Evolutionary conservation across 2,888 invertebrate species (phyloP), one percentile per base, ranked within the genome.

Genomic region (Lasioglossum malachurum): DNA sequence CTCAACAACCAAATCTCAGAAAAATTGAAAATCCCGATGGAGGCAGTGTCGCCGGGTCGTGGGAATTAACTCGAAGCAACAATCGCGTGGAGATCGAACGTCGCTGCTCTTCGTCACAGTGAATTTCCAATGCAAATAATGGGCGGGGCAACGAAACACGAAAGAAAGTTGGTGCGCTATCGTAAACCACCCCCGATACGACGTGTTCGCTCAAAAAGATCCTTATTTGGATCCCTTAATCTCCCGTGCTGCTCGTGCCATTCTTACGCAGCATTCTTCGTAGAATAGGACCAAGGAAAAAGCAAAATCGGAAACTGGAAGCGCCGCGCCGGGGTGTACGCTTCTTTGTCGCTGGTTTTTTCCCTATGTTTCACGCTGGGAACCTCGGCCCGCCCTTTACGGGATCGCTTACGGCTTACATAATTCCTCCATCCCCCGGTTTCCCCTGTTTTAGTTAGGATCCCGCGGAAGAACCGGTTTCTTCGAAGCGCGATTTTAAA

Each of bases 181-280:
- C 75, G 80, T 79, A 84, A 88, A 81, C 74, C 77, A 75, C 72
- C 80, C 72, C 72, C 49, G 41, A 49, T 53, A 49, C 46, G 75
- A 60, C 73, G 81, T 81, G 78, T 80, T 74, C 57, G 67, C 69
- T 80, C 71, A 46, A 74, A 71, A 78, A 77, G 87, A 86, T 84
- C 83, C 73, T 89, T 75, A 72, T 78, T 88, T 85, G 73, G 82
- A 84, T 84, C 86, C 86, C 82, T 89, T 84, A 91, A 86, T 84
- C 82, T 85, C 75, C 78, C 78, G 35, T 49, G 71, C 77, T 76
- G 78, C 49, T 72, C 53, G 67, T 67, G 73, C 60, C 78, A 73
- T 73, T 84, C 85, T 88, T 80, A 85, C 82, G 85, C 82, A 78
- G 83, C 86, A 82, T 89, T 87, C 83, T 87, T 87, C 80, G 64